These are phyloP conservation scores for Beaufortia kweichowensis DNA, from an alignment of 2,113 vertebrate genomes.

Conservation along the genomic window DNA sequence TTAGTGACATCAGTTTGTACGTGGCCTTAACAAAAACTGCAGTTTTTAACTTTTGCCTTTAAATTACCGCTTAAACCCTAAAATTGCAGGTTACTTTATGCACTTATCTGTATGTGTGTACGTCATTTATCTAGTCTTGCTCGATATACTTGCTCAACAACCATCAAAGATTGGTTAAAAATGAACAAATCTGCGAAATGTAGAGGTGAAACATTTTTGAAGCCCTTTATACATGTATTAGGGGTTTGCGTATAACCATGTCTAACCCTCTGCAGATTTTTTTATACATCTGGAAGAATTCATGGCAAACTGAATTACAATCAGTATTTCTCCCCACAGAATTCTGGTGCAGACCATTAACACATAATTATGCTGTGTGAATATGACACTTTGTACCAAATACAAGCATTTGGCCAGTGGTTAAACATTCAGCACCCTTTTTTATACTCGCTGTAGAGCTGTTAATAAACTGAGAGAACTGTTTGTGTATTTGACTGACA, in stretches of 20 bases:
- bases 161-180: no score
- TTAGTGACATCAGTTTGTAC: no score
- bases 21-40: no score
- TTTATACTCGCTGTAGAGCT: slow-evolving; percentile 60
- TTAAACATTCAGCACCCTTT: slow-evolving; percentile 40
- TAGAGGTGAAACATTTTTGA: no score
- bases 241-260: neutral
- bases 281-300: slow-evolving; percentile 68
- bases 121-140: no score
- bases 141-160: no score
- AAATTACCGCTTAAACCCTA: no score
- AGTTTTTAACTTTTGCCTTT: no score
- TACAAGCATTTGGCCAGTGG: slow-evolving; percentile 55
- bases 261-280: slow-evolving; percentile 35
- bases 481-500: neutral
- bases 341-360: slow-evolving; percentile 62
- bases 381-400: slow-evolving; percentile 61
- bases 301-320: slow-evolving; percentile 62
- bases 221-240: no score
- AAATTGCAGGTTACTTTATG: no score
- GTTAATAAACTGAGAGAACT: slow-evolving; percentile 47
- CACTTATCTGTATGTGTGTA: no score
- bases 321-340: slow-evolving; percentile 62
- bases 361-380: slow-evolving; percentile 68
- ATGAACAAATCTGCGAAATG: no score